Base-by-base conservation (phyloP, 1,140 invertebrate genomes). In the Apis florea region DNA sequence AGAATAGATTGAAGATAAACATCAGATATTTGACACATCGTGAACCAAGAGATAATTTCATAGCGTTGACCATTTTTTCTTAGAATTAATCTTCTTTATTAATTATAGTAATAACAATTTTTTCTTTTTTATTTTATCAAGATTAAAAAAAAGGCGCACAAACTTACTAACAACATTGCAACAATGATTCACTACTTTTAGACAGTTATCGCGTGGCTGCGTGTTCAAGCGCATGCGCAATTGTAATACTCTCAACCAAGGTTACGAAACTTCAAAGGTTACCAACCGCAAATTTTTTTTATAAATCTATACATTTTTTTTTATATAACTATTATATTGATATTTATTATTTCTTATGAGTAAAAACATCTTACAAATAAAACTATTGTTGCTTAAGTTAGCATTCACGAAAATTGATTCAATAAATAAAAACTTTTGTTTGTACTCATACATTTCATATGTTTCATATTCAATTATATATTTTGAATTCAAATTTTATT, bases 1-100 rank as follows among this genome's bases (percentile, higher is more conserved):
- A 96, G 47, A 96, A 83, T 69, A 96, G 93, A 90, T 96, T 96
- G 91, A 96, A 96, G 69, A 94, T 90, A 90, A 96, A 96, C 77
- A 96, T 93, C 71, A 96, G 92, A 89, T 95, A 96, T 91, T 96
- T 96, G 73, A 96, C 91, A 76, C 93, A 94, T 90, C 93, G 92
- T 10, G 94, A 94, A 83, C 94, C 93, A 72, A 91, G 85, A 56
- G 94, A 92, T 61, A 95, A 79, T 47, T 89, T 89, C 73, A 92
- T 85, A 47, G 64, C 69, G 58, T 83, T 79, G n/a, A 90, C 85
- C 90, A 91, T 92, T 13, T 40, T 24, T 67, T 80, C 58, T 86
- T 61, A 19, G 17, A 53, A 67, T 5, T 58, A 51, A 64, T 51
- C 49, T n/a, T 72, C 56, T 51, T 76, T 51, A 1, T 5, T 58